Evolutionary conservation across 2,888 invertebrate species (phyloP), one percentile per base, ranked within the genome.

Genomic region (Nudaria mundana): DNA sequence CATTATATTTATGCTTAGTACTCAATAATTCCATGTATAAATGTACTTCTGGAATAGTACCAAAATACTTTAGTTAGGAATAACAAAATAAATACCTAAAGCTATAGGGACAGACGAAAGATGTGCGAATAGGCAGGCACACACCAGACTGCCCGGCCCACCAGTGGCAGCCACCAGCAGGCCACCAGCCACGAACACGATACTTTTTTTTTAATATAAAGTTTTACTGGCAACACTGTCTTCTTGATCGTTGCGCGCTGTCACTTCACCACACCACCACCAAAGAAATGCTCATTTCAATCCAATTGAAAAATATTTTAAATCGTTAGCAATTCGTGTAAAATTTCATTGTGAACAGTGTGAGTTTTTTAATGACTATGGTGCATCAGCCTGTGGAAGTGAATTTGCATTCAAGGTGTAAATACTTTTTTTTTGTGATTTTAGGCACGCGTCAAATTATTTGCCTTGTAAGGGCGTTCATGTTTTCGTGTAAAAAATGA

Each of bases 401-500:
- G 44, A 8, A 29, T 18, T 23, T 18, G 29, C 42, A 33, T 30
- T 30, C 39, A 24, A 10, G 7, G 15, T 38, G 24, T 48, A 48
- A 49, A 44, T 41, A 48, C 51, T 52, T 48, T 30, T 31, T 48
- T 53, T 50, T 59, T 56, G 30, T 53, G 38, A 51, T 33, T 63
- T 52, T 53, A 59, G 61, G 63, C 57, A 59, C 66, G 66, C 64
- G 60, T 66, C 55, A 57, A 60, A 50, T 57, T 61, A 53, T 59
- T 53, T 58, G 52, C 51, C 48, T 56, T 56, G 33, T 38, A 57
- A 40, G 56, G 61, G 61, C 56, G 63, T 63, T 54, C 49, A 63
- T 64, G 63, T 67, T 62, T 63, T 65, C 60, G 52, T 63, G 59
- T 49, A 38, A 60, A 90, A 77, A 71, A 94, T 94, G 94, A 94